Conservation (phyloP, 1,140 invertebrate genomes). For the Scaptomyza pallida region DNA sequence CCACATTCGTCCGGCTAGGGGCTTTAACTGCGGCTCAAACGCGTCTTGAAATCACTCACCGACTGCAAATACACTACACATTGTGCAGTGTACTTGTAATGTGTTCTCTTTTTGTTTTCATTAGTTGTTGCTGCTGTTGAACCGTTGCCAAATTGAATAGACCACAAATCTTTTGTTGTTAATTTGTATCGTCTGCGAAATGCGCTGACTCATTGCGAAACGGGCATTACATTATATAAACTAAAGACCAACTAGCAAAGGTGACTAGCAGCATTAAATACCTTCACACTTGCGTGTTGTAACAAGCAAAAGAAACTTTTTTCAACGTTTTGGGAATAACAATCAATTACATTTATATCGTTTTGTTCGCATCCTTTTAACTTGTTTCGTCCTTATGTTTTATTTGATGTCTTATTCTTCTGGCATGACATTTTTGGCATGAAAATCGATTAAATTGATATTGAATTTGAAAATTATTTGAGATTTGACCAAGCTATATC, state of each 20-base stretch:
- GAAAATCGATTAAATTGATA: no score
- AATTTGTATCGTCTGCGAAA: not conserved
- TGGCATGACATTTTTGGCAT: no score
- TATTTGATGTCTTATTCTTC: no score
- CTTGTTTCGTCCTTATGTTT: no score
- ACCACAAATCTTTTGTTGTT: constrained; percentile 25
- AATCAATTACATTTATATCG: no score
- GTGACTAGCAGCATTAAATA: constrained; percentile 33
- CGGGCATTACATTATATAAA: constrained; percentile 23
- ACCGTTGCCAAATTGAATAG: constrained; percentile 3
- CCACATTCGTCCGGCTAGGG: constrained; percentile 54
- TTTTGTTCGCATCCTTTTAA: no score
- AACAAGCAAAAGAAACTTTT: not conserved
- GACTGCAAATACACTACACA: constrained; percentile 4
- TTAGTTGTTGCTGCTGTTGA: not conserved
- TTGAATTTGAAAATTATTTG: no score
- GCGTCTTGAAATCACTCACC: not conserved
- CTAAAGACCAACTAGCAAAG: constrained; percentile 29
- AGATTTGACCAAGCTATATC: no score
- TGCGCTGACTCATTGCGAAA: constrained; percentile 22
- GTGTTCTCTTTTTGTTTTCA: not conserved
- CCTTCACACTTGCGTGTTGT: constrained; percentile 13
- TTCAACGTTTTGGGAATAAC: no score
- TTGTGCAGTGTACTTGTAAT: constrained; percentile 2
- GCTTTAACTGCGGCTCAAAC: constrained; percentile 7